A percentile compares a stretch with the other conserved stretches of the same genome.
phyloP scores from a whole-genome alignment of 2,888 invertebrate genomes.

The Cephalotes varians region DNA sequence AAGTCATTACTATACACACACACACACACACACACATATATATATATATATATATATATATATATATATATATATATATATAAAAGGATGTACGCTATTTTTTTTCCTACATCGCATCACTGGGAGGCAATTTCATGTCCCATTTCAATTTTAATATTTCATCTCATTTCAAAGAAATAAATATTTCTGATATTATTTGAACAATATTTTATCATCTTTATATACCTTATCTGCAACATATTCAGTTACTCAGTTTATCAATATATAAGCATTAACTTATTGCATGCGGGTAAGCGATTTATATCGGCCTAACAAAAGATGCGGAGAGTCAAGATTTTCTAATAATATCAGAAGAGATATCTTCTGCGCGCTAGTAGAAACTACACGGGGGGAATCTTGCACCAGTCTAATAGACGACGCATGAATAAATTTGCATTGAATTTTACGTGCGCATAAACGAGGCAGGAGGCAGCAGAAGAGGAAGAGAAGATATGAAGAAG shows the following conservation, averaged over 20 bases:
- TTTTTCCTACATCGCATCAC: neutral
- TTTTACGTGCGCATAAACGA: conserved; percentile 32
- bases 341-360: conserved; percentile 20
- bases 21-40: no score
- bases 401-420: conserved; percentile 46
- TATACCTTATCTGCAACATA: neutral
- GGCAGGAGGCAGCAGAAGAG: conserved; percentile 15
- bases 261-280: conserved; percentile 19
- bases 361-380: conserved; percentile 6
- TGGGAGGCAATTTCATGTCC: neutral
- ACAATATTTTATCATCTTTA: neutral
- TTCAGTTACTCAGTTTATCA: neutral
- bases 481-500: conserved; percentile 42
- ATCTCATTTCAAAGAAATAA: conserved; percentile 6
- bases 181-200: neutral
- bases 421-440: conserved; percentile 62
- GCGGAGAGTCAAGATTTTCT: neutral
- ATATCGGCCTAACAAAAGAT: conserved; percentile 8
- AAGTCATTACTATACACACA: conserved; percentile 15
- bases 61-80: neutral
- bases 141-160: neutral
- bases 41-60: no score
- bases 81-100: no score
- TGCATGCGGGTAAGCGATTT: neutral
- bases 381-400: conserved; percentile 33